Conservation (phyloP, 2,797 vertebrate species). For the Lacerta viridis region DNA sequence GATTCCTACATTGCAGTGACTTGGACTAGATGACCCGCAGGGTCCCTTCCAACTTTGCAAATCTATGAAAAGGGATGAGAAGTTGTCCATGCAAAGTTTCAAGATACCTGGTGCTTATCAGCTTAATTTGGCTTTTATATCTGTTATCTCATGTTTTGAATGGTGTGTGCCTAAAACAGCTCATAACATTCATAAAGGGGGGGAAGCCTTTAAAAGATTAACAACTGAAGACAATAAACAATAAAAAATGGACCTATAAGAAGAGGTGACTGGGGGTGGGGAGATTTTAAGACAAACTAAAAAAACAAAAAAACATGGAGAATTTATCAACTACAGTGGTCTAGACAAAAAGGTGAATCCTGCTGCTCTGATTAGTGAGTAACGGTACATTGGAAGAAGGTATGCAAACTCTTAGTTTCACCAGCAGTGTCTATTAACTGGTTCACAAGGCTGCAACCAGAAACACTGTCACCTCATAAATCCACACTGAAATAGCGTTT, state of each 20-base stretch:
- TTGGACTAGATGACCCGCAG: no score
- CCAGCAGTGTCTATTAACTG: not conserved
- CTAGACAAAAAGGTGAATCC: not conserved
- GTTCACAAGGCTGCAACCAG: slow-evolving; percentile 1
- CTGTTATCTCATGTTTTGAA: not conserved
- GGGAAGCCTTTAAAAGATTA: not conserved
- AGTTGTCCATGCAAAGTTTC: not conserved
- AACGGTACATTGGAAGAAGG: not conserved
- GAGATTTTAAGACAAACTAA: not conserved
- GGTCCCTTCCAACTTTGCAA: slow-evolving; percentile 5
- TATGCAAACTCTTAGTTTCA: not conserved
- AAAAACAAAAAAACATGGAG: not conserved
- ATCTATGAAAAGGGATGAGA: not conserved
- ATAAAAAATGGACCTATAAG: not conserved
- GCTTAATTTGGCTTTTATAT: not conserved
- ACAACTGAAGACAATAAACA: not conserved
- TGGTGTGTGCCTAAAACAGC: not conserved
- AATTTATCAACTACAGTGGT: not conserved
- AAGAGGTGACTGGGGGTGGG: no score
- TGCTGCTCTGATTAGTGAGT: not conserved
- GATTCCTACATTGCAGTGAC: no score
- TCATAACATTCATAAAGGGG: not conserved
- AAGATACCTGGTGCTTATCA: not conserved
- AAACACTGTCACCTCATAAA: slow-evolving; percentile 5
- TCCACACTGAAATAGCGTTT: not conserved